phyloP scores from a whole-genome alignment of 2,888 invertebrate species.

The Ommatoiulus sabulosus region DNA sequence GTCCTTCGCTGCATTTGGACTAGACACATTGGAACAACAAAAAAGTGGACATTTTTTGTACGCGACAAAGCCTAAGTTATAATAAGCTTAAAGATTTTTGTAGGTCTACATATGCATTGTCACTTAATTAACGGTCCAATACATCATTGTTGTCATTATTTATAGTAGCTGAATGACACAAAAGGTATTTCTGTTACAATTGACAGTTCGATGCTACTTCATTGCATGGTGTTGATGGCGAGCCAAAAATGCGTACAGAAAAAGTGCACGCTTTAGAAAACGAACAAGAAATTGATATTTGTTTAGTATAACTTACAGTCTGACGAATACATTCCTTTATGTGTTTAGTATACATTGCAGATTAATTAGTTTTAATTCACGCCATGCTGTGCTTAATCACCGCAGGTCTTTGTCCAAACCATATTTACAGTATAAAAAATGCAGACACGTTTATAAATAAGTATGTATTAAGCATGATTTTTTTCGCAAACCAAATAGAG shows the following conservation, averaged over 20 bases:
- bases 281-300: background rate
- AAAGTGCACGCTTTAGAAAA: background rate
- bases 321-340: too few relatives aligned
- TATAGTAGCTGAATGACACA: slow-evolving; percentile 13
- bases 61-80: slow-evolving; percentile 19
- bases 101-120: slow-evolving; percentile 32
- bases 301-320: background rate
- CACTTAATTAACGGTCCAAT: slow-evolving; percentile 27
- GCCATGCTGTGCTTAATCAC: too few relatives aligned
- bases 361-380: too few relatives aligned
- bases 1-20: slow-evolving; percentile 9
- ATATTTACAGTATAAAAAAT: too few relatives aligned
- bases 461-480: too few relatives aligned
- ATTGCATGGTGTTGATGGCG: slow-evolving; percentile 9
- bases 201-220: slow-evolving; percentile 41
- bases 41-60: slow-evolving; percentile 18
- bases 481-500: too few relatives aligned
- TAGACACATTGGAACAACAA: slow-evolving; percentile 10
- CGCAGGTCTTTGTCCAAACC: too few relatives aligned
- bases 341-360: too few relatives aligned
- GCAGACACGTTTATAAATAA: too few relatives aligned
- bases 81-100: slow-evolving; percentile 41
- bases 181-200: slow-evolving; percentile 14
- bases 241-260: background rate
- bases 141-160: slow-evolving; percentile 41